Conservation (phyloP, 2,113 vertebrate species). For the Gymnocephalus cernua region DNA sequence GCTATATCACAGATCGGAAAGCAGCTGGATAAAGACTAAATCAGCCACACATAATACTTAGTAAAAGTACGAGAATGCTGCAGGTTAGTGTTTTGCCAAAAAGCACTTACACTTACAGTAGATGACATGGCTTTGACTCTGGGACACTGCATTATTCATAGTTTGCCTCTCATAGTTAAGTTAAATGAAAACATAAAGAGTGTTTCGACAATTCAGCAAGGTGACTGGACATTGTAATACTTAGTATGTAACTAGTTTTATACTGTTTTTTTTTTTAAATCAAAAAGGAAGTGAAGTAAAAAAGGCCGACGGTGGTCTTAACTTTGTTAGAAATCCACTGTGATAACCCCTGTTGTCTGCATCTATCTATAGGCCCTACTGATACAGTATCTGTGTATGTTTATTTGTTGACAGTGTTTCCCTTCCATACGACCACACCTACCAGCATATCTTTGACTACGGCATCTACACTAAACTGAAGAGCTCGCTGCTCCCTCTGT, state of each 20-base stretch:
- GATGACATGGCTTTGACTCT: neutral
- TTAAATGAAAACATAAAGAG: neutral
- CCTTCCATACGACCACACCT: conserved; percentile 82
- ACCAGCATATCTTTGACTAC: conserved; percentile 78
- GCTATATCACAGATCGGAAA: too few relatives aligned
- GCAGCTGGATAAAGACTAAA: too few relatives aligned
- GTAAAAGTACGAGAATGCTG: too few relatives aligned
- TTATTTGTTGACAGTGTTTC: conserved; percentile 67
- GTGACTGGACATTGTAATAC: neutral
- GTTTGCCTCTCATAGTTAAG: neutral
- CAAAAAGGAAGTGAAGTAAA: neutral
- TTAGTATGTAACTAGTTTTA: neutral
- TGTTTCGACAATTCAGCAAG: neutral
- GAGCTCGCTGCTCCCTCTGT: conserved; percentile 77
- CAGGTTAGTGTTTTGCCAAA: too few relatives aligned
- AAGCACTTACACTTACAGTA: neutral
- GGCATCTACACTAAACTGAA: conserved; percentile 79
- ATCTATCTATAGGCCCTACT: too few relatives aligned
- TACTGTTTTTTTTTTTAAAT: neutral
- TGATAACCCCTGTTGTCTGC: neutral
- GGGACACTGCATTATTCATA: neutral
- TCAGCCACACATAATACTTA: too few relatives aligned
- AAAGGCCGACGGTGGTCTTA: neutral
- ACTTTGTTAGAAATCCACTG: neutral
- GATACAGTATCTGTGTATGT: neutral